Evolutionary conservation across 2,113 vertebrate species (phyloP).

Genomic region (Dasyornis broadbenti): DNA sequence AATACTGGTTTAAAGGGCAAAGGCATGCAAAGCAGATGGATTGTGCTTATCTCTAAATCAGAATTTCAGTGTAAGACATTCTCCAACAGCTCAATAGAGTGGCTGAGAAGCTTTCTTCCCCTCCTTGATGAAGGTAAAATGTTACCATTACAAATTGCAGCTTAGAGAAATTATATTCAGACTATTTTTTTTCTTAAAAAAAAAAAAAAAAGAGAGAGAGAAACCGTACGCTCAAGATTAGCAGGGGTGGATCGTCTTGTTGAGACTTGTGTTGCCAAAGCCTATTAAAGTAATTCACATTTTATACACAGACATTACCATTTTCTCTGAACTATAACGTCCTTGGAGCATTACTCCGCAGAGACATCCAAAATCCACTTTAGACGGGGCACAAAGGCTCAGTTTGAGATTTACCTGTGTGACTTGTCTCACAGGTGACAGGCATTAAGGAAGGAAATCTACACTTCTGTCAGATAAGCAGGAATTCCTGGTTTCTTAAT

Average conservation of each 20-base stretch:
- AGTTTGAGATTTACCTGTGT: slow-evolving; percentile 47
- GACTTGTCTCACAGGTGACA: slow-evolving; percentile 51
- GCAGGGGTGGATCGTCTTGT: slow-evolving; percentile 29
- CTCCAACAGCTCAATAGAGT: background rate
- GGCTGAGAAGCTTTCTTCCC: background rate
- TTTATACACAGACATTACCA: slow-evolving; percentile 54
- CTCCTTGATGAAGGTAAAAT: background rate
- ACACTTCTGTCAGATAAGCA: slow-evolving; percentile 46
- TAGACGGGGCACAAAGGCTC: slow-evolving; percentile 27
- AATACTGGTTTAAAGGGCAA: slow-evolving; percentile 24
- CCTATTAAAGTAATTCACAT: slow-evolving; percentile 57
- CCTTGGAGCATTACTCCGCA: slow-evolving; percentile 39
- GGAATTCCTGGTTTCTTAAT: slow-evolving; percentile 31
- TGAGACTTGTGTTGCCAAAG: slow-evolving; percentile 42
- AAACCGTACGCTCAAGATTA: background rate
- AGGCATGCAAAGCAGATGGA: slow-evolving; percentile 29
- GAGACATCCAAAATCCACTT: slow-evolving; percentile 57
- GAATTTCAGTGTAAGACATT: background rate
- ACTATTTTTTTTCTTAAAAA: background rate
- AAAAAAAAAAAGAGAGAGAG: background rate
- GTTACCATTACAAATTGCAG: slow-evolving; percentile 44
- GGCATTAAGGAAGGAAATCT: slow-evolving; percentile 45
- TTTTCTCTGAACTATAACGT: slow-evolving; percentile 48
- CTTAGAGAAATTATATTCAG: slow-evolving; percentile 38
- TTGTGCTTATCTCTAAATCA: background rate